phyloP scores from a whole-genome alignment of 2,888 invertebrate genomes.

The Crocallis elinguaria region DNA sequence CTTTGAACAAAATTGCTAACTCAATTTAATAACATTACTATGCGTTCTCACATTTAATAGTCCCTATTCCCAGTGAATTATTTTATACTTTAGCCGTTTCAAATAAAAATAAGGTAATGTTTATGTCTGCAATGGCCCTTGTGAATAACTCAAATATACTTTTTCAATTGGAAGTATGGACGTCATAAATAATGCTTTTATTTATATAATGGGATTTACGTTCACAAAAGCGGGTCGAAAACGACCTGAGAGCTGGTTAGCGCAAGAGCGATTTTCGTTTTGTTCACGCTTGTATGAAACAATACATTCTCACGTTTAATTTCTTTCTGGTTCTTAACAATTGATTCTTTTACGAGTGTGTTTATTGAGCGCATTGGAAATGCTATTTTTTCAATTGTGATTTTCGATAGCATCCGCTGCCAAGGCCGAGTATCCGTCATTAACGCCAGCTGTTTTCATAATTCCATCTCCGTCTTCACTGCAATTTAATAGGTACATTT shows the following conservation, averaged over 20 bases:
- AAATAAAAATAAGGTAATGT: constrained; percentile 54
- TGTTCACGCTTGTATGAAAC: constrained; percentile 80
- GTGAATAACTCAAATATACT: constrained; percentile 55
- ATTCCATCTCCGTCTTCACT: no score
- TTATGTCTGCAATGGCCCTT: constrained; percentile 52
- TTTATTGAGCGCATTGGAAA: constrained; percentile 80
- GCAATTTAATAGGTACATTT: no score
- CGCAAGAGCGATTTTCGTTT: constrained; percentile 76
- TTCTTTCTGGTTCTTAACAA: constrained; percentile 78
- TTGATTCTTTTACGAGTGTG: constrained; percentile 83
- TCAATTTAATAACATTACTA: constrained; percentile 1
- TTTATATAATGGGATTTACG: constrained; percentile 80
- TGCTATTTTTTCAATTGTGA: constrained; percentile 74
- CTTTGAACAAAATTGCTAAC: constrained; percentile 2
- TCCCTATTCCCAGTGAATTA: constrained; percentile 21
- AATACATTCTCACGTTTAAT: constrained; percentile 85
- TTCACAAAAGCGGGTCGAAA: constrained; percentile 80
- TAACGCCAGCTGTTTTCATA: constrained; percentile 16
- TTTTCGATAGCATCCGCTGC: constrained; percentile 48
- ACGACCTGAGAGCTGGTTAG: constrained; percentile 81
- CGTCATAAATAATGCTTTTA: constrained; percentile 76
- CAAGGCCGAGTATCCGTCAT: constrained; percentile 18
- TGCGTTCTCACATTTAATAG: constrained; percentile 14
- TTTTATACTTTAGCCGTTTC: constrained; percentile 29
- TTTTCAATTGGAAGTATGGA: constrained; percentile 65